Evolutionary conservation across 2,113 vertebrate species (phyloP), one percentile per base, ranked within the genome.

Genomic region (Serilophus lunatus): DNA sequence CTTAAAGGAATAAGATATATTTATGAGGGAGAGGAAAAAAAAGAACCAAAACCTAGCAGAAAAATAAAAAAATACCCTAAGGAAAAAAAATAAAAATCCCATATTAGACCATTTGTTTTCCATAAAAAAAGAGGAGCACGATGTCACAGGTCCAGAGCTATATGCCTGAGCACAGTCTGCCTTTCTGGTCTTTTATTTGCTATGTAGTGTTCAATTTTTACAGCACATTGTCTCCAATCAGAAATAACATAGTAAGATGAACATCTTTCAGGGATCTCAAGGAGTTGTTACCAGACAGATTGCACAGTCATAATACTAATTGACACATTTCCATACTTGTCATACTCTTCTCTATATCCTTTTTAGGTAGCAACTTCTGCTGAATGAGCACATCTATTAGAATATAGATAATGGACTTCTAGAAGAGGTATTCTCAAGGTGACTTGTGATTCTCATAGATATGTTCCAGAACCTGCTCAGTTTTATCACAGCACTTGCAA

Each of bases 401-500:
- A 45, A 57, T 51, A n/a, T 9, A 50, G 25, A 31, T 23, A 89
- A 70, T 5, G 14, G 10, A 4, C 28, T 66, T 78, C 47, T 79
- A 63, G 87, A 95, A 75, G 20, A 33, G 7, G 10, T 33, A 11
- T 64, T 70, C n/a, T 90, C 56, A 96, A 84, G 45, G 74, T 95
- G 69, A 91, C 29, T 42, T 82, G 19, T 9, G 12, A 68, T 71
- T 76, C 57, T 60, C 0, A 0, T 9, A 44, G 50, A 13, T 88
- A 17, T 68, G 77, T 87, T 94, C 57, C 57, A 82, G 78, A 53
- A 60, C 61, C 12, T 42, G 47, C 33, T 84, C 3, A 1, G 22
- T 91, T 96, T 96, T 96, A 89, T 82, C 78, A 64, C 45, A 65
- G 49, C 18, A 31, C 49, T 96, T 85, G n/a, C 53, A 69, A 93